A percentile compares a stretch with the other conserved stretches of the same genome.
These are phyloP conservation scores for Ephydatia muelleri DNA, from an alignment of 37 sponge, comb jelly and placozoan genomes.

Conservation along the genomic window DNA sequence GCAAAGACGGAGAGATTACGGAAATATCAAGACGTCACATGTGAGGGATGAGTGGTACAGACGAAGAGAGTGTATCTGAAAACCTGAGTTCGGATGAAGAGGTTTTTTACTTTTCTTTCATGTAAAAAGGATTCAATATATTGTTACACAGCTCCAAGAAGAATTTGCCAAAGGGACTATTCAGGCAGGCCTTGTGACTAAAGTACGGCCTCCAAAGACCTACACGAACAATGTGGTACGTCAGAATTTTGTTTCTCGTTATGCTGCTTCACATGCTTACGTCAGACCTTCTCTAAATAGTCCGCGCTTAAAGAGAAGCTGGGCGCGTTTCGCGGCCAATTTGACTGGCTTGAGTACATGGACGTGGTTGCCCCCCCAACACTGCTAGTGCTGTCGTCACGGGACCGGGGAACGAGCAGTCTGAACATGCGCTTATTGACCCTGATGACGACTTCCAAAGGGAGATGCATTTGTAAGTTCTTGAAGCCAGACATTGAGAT, in stretches of 20 bases:
- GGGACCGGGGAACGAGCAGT: constrained; percentile 2
- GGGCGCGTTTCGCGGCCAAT: constrained; percentile 14
- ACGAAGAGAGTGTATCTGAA: constrained; percentile 22
- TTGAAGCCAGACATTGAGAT: neutral
- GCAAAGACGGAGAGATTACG: neutral
- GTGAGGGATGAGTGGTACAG: neutral
- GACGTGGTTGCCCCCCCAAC: constrained; percentile 35
- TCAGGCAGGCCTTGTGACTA: constrained; percentile 46
- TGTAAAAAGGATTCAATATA: neutral
- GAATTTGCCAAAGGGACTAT: constrained; percentile 57
- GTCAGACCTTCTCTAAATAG: constrained; percentile 11
- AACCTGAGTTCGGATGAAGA: constrained; percentile 58
- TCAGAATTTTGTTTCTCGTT: neutral
- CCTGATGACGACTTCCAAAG: constrained; percentile 86
- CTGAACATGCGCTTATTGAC: constrained; percentile 44
- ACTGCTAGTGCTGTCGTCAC: neutral
- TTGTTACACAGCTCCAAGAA: constrained; percentile 43
- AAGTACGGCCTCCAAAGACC: constrained; percentile 43
- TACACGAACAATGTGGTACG: constrained; percentile 78
- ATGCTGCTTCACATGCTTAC: neutral
- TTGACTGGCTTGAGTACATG: constrained; percentile 75
- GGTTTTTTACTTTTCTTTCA: constrained; percentile 1
- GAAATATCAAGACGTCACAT: neutral
- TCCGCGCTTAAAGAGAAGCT: constrained; percentile 40
- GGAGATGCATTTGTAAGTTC: constrained; percentile 85